Evolutionary conservation across 2,113 vertebrate species (phyloP).

Genomic region (Lamprologus speciosus): DNA sequence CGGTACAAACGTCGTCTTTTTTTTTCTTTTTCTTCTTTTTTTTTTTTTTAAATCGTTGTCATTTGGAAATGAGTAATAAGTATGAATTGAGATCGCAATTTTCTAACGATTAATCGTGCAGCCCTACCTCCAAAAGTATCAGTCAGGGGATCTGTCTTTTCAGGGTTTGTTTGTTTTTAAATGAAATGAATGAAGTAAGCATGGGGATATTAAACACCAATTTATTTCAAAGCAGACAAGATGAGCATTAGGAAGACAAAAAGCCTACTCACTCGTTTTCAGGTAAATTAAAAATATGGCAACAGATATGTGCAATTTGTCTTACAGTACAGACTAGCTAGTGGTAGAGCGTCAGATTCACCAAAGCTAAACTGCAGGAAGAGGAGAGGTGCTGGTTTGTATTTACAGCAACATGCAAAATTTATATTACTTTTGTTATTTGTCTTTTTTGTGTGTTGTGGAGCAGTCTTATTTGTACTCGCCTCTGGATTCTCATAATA

Average conservation of each 20-base stretch:
- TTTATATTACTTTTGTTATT: background rate
- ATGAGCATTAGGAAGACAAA: background rate
- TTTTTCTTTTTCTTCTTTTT: no score
- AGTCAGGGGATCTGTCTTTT: background rate
- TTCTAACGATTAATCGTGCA: no score
- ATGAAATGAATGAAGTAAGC: background rate
- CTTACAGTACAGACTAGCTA: background rate
- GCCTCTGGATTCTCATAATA: background rate
- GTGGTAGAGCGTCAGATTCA: background rate
- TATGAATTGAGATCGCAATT: no score
- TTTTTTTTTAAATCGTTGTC: no score
- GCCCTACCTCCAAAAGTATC: background rate
- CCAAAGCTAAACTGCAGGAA: rapidly evolving
- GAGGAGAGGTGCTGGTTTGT: background rate
- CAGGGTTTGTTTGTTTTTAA: background rate
- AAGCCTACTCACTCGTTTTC: background rate
- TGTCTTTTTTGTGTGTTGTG: background rate
- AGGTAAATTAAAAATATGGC: background rate
- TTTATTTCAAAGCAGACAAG: background rate
- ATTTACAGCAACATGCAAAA: background rate
- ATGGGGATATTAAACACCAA: background rate
- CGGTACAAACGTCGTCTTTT: no score
- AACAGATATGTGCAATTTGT: slow-evolving; percentile 15
- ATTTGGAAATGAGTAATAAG: no score
- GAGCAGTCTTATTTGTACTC: background rate